These are phyloP conservation scores for Peucedramus taeniatus DNA, from an alignment of 2,113 vertebrate genomes.

Conservation along the genomic window DNA sequence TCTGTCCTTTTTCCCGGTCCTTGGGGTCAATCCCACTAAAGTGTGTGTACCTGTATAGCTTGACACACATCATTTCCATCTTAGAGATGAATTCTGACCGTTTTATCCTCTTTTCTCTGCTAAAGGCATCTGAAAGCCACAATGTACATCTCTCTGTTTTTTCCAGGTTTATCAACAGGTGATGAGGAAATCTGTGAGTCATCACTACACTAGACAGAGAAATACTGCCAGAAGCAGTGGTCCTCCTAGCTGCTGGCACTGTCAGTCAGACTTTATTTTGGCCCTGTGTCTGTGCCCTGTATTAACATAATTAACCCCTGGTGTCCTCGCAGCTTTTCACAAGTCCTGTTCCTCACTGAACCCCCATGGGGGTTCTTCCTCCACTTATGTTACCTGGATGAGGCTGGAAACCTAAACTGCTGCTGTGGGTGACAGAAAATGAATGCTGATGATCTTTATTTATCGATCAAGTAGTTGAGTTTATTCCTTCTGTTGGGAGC, in stretches of 20 bases:
- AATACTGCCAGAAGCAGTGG: neutral
- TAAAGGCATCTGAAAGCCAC: neutral
- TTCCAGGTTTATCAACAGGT: neutral
- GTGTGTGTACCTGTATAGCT: neutral
- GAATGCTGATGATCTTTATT: neutral
- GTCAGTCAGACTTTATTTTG: neutral
- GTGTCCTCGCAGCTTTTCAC: neutral
- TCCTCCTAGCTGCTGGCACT: neutral
- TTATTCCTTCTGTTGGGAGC: neutral
- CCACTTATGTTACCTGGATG: neutral
- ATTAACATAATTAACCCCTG: neutral
- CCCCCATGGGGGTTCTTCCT: neutral
- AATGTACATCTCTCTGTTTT: neutral
- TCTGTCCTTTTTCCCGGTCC: neutral
- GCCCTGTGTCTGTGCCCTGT: neutral
- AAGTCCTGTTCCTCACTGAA: neutral
- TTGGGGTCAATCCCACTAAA: neutral
- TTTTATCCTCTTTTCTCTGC: neutral
- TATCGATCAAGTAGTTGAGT: neutral
- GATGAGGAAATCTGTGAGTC: neutral
- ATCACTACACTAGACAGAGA: neutral
- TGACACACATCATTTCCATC: neutral
- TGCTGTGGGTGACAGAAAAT: neutral
- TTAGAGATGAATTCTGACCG: rapidly evolving
- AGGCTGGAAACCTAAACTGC: neutral